A percentile compares a stretch with the other conserved stretches of the same genome.
Evolutionary conservation across 2,797 vertebrate species (phyloP).

Genomic region (Parotocinclus haroldoi): DNA sequence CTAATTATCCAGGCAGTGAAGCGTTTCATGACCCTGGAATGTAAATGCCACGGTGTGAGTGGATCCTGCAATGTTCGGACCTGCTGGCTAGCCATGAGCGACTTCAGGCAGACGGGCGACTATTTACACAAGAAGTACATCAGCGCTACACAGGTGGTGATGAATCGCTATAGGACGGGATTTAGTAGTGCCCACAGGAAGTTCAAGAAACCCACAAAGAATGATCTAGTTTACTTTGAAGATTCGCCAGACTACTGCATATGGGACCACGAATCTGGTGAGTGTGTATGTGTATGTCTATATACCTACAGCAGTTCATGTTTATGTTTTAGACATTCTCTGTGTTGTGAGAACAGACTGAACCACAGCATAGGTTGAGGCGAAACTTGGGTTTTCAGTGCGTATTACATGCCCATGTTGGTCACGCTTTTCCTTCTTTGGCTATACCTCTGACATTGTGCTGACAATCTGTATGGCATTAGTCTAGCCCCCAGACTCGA

Average conservation of each 20-base stretch:
- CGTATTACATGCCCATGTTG: conserved; percentile 33
- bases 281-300: conserved; percentile 35
- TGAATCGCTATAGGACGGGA: conserved; percentile 92
- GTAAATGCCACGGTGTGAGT: conserved; percentile 94
- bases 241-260: conserved; percentile 96
- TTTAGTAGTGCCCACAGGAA: conserved; percentile 83
- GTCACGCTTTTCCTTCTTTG: conserved; percentile 17
- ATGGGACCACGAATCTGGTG: conserved; percentile 87
- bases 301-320: not conserved
- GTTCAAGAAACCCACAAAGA: conserved; percentile 87
- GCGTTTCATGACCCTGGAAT: conserved; percentile 90
- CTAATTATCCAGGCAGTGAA: conserved; percentile 81
- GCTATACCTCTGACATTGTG: conserved; percentile 27
- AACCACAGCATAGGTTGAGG: not conserved
- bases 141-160: conserved; percentile 87
- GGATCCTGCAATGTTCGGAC: conserved; percentile 90
- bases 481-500: conserved; percentile 41
- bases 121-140: conserved; percentile 89
- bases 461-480: conserved; percentile 41
- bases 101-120: conserved; percentile 90
- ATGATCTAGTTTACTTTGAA: conserved; percentile 93
- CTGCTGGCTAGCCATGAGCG: conserved; percentile 92
- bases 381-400: conserved; percentile 6
- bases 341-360: not conserved
- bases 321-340: not conserved